Evolutionary conservation across 37 sponge, comb jelly and placozoan species (phyloP).

Genomic region (Ianthella basta): DNA sequence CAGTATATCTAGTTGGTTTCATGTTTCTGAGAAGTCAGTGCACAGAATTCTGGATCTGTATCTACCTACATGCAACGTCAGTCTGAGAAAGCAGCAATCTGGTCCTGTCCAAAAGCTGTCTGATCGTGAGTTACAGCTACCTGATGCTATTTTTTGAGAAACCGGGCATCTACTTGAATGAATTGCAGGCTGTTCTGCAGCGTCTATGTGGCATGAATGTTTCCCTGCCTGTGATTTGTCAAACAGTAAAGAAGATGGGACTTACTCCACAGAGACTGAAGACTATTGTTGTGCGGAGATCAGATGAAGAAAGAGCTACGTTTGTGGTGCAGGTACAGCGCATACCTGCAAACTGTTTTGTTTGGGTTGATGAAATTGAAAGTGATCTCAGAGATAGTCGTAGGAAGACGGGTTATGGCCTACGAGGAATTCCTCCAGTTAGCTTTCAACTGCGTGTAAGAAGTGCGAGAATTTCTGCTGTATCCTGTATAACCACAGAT

Average conservation of each 20-base stretch:
- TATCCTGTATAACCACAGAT: background rate
- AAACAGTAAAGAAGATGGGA: constrained; percentile 5
- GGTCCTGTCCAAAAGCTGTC: background rate
- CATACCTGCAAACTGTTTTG: background rate
- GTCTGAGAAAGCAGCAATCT: background rate
- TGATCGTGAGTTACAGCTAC: constrained; percentile 6
- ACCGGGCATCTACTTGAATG: constrained; percentile 25
- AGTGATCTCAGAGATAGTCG: background rate
- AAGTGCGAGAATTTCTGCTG: background rate
- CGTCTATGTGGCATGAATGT: background rate
- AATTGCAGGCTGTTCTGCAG: constrained; percentile 13
- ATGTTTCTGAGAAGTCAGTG: constrained; percentile 21
- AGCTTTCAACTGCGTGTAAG: background rate
- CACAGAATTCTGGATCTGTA: constrained; percentile 6
- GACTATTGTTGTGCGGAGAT: background rate
- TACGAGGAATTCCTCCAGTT: constrained; percentile 8
- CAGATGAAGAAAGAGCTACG: background rate
- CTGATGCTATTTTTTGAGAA: constrained; percentile 12
- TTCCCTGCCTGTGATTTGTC: constrained; percentile 13
- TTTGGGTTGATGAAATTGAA: constrained; percentile 32
- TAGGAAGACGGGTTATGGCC: constrained; percentile 27
- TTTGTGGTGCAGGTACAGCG: constrained; percentile 12
- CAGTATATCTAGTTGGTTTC: constrained; percentile 15
- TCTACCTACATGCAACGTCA: constrained; percentile 15
- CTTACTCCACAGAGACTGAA: constrained; percentile 4